Evolutionary conservation across 2,888 invertebrate genomes (phyloP).

Genomic region (Drosophila mayaguana): DNA sequence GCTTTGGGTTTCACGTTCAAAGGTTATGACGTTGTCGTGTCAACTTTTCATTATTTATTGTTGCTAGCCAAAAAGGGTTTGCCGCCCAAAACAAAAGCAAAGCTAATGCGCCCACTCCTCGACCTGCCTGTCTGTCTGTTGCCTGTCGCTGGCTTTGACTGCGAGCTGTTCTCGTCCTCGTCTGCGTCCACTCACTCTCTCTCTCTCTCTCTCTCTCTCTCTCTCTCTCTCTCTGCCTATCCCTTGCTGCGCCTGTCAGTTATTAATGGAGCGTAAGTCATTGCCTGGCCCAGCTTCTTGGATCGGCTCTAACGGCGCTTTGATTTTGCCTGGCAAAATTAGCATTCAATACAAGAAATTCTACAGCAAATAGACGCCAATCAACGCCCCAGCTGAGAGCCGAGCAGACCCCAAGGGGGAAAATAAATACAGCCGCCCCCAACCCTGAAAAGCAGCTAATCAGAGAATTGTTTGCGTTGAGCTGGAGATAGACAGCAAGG

Average conservation of each 20-base stretch:
- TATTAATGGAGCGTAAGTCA: slow-evolving; percentile 75
- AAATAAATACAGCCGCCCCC: background rate
- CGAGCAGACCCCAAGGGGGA: slow-evolving; percentile 12
- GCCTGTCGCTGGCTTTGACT: slow-evolving; percentile 52
- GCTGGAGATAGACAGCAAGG: background rate
- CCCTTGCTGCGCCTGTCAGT: slow-evolving; percentile 65
- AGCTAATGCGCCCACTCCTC: slow-evolving; percentile 75
- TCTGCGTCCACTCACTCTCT: background rate
- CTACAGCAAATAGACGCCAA: slow-evolving; percentile 62
- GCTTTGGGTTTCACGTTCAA: slow-evolving; percentile 80
- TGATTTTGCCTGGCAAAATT: slow-evolving; percentile 74
- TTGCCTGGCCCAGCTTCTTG: slow-evolving; percentile 56
- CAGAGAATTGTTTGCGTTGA: slow-evolving; percentile 12
- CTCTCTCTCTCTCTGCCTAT: background rate
- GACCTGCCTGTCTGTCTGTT: slow-evolving; percentile 23
- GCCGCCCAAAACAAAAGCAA: slow-evolving; percentile 73
- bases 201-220: background rate
- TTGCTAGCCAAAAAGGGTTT: slow-evolving; percentile 77
- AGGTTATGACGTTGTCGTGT: slow-evolving; percentile 84
- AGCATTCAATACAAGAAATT: slow-evolving; percentile 80
- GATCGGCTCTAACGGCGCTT: slow-evolving; percentile 69
- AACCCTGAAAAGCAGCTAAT: slow-evolving; percentile 13
- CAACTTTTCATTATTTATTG: slow-evolving; percentile 84
- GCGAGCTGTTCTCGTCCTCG: slow-evolving; percentile 34
- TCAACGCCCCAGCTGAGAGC: slow-evolving; percentile 70